phyloP scores from a whole-genome alignment of 2,797 vertebrate genomes.

The Anolis apletophallus region DNA sequence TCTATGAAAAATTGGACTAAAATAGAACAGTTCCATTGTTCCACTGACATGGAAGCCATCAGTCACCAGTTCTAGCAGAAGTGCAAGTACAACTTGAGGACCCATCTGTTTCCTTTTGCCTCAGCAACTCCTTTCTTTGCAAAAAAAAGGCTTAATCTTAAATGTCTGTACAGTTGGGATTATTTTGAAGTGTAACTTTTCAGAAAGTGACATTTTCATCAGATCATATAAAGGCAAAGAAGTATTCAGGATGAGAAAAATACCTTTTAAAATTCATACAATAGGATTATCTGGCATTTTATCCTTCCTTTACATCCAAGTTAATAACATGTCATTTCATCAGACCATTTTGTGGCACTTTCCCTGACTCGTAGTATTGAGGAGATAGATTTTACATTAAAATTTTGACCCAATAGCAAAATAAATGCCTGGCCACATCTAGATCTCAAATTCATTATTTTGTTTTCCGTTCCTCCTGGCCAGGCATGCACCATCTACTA shows the following conservation, averaged over 20 bases:
- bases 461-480: background rate
- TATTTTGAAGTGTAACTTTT: constrained; percentile 24
- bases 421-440: background rate
- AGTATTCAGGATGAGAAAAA: background rate
- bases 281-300: constrained; percentile 18
- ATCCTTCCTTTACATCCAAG: constrained; percentile 5
- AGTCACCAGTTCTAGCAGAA: background rate
- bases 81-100: background rate
- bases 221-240: background rate
- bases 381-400: constrained; percentile 11
- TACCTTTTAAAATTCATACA: background rate
- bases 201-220: constrained; percentile 15
- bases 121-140: background rate
- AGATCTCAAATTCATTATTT: background rate
- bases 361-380: background rate
- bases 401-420: background rate
- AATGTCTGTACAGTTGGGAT: background rate
- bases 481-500: background rate
- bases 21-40: no score
- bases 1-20: no score
- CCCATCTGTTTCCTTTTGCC: background rate
- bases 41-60: no score
- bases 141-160: background rate
- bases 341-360: constrained; percentile 8
- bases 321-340: constrained; percentile 2